Evolutionary conservation across 1,140 invertebrate genomes (phyloP).

Genomic region (Prorops nasuta): DNA sequence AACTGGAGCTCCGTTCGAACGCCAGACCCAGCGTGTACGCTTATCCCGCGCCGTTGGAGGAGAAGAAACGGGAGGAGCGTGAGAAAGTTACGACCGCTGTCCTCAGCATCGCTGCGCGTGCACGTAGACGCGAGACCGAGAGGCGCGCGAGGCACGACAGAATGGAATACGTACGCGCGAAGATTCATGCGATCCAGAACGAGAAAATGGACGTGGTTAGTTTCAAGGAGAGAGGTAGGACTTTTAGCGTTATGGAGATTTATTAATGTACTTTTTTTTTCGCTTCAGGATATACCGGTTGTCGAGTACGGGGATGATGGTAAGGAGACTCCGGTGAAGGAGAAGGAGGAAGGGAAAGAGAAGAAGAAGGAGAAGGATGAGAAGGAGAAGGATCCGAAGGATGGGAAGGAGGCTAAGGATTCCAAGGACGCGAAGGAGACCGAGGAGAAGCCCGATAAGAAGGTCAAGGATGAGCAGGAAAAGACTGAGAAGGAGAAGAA

Average conservation of each 20-base stretch:
- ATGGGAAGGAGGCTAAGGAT: constrained; percentile 57
- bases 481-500: constrained; percentile 68
- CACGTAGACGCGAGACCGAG: constrained; percentile 73
- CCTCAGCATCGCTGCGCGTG: constrained; percentile 91
- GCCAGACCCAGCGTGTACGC: constrained; percentile 94
- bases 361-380: constrained; percentile 58
- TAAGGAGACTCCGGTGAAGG: constrained; percentile 4
- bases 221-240: constrained; percentile 4
- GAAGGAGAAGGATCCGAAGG: constrained; percentile 62
- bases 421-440: constrained; percentile 53
- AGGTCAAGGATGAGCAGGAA: constrained; percentile 48
- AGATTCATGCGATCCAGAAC: no score
- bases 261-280: constrained; percentile 7
- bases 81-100: constrained; percentile 97
- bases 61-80: constrained; percentile 95
- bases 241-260: no score
- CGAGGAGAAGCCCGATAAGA: constrained; percentile 46
- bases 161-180: no score
- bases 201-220: constrained; percentile 74
- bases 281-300: constrained; percentile 32
- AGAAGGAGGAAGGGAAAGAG: constrained; percentile 54
- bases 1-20: constrained; percentile 88
- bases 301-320: constrained; percentile 19
- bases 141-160: constrained; percentile 52
- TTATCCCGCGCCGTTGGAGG: constrained; percentile 94